phyloP scores from a whole-genome alignment of 1,140 invertebrate genomes.

The Octopus sinensis region DNA sequence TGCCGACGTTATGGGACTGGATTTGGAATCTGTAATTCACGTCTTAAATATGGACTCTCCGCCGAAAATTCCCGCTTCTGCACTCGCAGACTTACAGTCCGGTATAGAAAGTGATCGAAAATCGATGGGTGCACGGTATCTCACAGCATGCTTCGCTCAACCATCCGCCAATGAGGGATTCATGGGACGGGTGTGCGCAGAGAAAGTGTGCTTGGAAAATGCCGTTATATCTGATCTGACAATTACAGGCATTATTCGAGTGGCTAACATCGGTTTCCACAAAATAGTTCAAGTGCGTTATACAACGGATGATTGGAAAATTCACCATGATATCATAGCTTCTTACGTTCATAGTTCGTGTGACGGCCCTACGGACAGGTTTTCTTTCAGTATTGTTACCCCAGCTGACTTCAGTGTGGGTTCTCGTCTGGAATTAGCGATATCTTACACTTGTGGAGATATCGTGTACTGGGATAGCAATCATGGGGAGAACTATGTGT shows the following conservation, averaged over 20 bases:
- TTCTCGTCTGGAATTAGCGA: conserved; percentile 75
- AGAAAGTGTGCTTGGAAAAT: conserved; percentile 81
- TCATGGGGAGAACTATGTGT: conserved; percentile 72
- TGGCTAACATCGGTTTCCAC: conserved; percentile 85
- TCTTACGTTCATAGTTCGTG: conserved; percentile 83
- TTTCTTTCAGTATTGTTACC: conserved; percentile 73
- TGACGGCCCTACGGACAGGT: conserved; percentile 84
- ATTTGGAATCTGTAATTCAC: conserved; percentile 80
- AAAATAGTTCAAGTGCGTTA: conserved; percentile 86
- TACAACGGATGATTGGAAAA: conserved; percentile 80
- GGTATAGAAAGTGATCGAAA: conserved; percentile 38
- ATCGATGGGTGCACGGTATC: conserved; percentile 40
- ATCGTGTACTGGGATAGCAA: conserved; percentile 86
- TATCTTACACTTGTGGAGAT: conserved; percentile 78
- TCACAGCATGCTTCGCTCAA: conserved; percentile 79
- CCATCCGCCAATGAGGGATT: conserved; percentile 75
- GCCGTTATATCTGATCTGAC: conserved; percentile 63
- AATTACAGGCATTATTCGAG: conserved; percentile 82
- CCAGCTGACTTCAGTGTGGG: conserved; percentile 65
- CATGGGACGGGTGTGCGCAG: conserved; percentile 70
- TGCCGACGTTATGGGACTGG: conserved; percentile 87
- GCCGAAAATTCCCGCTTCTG: conserved; percentile 53
- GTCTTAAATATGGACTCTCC: conserved; percentile 52
- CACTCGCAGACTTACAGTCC: conserved; percentile 47
- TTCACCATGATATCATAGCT: conserved; percentile 72